Conservation (phyloP, 2,113 vertebrate genomes). For the Semnornis frantzii region DNA sequence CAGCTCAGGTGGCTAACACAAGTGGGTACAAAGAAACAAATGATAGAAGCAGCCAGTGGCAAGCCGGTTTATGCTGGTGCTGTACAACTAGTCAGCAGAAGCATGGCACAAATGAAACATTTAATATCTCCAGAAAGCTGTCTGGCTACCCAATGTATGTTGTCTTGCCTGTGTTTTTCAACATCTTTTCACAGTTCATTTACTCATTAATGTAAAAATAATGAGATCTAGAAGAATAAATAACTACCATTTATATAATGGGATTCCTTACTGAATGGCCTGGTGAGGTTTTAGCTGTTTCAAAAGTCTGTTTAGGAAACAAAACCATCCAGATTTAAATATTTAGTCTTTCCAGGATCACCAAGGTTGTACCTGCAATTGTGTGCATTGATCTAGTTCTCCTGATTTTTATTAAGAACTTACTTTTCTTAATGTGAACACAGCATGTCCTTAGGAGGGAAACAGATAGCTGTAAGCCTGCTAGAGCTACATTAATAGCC, state of each 20-base stretch:
- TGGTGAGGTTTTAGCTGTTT: background rate
- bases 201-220: background rate
- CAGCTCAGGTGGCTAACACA: background rate
- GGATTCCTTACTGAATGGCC: background rate
- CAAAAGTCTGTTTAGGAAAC: background rate
- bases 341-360: background rate
- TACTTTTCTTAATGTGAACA: background rate
- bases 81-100: background rate
- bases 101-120: background rate
- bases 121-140: background rate
- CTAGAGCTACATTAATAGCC: background rate
- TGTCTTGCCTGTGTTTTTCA: background rate
- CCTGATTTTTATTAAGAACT: background rate
- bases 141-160: background rate
- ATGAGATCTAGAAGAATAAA: background rate
- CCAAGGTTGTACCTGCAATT: background rate
- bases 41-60: background rate
- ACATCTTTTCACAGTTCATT: background rate
- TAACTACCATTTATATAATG: background rate
- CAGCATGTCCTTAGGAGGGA: background rate
- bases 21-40: background rate
- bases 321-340: background rate
- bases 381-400: background rate
- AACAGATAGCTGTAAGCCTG: background rate
- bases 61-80: background rate